These are phyloP conservation scores for Phasia obesa DNA, from an alignment of 2,888 invertebrate genomes.

Conservation along the genomic window DNA sequence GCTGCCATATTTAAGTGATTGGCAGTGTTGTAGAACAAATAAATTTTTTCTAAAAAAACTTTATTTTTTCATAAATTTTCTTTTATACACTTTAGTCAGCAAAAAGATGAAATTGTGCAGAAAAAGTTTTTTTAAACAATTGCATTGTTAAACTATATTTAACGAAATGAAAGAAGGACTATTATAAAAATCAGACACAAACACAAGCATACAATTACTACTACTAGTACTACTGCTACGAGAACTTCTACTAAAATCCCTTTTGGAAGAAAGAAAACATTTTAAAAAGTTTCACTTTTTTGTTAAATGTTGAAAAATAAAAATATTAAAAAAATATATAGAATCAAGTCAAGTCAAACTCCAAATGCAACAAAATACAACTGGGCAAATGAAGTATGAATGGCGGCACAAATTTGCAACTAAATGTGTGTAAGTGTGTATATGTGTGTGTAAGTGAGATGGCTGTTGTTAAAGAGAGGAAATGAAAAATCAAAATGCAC, in stretches of 20 bases:
- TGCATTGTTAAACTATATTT: constrained; percentile 69
- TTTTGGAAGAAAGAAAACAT: constrained; percentile 45
- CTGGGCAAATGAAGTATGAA: constrained; percentile 38
- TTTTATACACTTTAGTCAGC: constrained; percentile 19
- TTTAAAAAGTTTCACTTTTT: constrained; percentile 70
- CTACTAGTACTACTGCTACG: background rate
- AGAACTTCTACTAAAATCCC: background rate
- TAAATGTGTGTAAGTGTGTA: background rate
- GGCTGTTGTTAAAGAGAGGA: constrained; percentile 25
- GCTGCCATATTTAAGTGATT: no score
- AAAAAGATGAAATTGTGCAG: constrained; percentile 66
- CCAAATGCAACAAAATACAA: constrained; percentile 27
- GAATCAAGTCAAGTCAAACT: constrained; percentile 34
- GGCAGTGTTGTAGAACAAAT: background rate
- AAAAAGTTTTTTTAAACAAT: constrained; percentile 60
- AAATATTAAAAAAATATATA: constrained; percentile 10
- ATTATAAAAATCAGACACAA: constrained; percentile 23
- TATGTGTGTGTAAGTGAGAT: background rate
- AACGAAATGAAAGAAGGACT: constrained; percentile 59
- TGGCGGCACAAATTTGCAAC: constrained; percentile 16
- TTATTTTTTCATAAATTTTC: background rate
- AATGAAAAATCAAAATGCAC: constrained; percentile 63
- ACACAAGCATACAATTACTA: background rate
- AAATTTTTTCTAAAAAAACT: background rate
- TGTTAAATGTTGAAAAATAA: constrained; percentile 46